Base-by-base conservation (phyloP, 2,888 invertebrate species). In the Plagodis dolabraria region DNA sequence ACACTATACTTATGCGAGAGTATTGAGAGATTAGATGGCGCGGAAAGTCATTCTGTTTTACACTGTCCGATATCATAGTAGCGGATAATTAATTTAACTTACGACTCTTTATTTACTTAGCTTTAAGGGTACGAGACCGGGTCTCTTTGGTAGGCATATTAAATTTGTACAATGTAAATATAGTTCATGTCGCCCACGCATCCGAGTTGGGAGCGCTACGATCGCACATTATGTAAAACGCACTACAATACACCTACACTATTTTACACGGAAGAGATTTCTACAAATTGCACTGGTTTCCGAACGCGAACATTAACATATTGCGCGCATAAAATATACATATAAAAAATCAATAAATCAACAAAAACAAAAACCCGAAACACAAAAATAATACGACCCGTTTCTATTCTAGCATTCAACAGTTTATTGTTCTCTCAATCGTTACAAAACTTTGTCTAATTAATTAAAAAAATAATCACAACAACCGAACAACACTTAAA, bases 61-160 rank as follows among this genome's bases (percentile, higher is more conserved):
- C 85, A 83, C 86, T 79, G 84, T 87, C 85, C 83, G 83, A 83
- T 82, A 77, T 78, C 73, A 77, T 74, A 74, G 76, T 82, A 86
- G 83, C 83, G 78, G 85, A 79, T 85, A 81, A 85, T 87, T 85
- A 85, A 82, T 87, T 81, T 85, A 89, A 89, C 86, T 89, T 89
- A 89, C 86, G 85, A 89, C 87, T 87, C 86, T 86, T 86, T 86
- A 81, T 83, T 79, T 86, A 90, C 91, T 92, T 92, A 92, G 86
- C 83, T 87, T 89, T 90, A 90, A 87, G 87, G 88, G 92, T 93
- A 93, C 90, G 93, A 93, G 93, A 93, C 93, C 93, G 92, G 84
- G 93, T 93, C 93, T 93, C 93, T 93, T 93, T 93, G 93, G 93
- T 93, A 93, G 93, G 91, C 89, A 89, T 93, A 89, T 85, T 85